Base-by-base conservation (phyloP, 1,140 invertebrate genomes). In the Eulimnadia texana region DNA sequence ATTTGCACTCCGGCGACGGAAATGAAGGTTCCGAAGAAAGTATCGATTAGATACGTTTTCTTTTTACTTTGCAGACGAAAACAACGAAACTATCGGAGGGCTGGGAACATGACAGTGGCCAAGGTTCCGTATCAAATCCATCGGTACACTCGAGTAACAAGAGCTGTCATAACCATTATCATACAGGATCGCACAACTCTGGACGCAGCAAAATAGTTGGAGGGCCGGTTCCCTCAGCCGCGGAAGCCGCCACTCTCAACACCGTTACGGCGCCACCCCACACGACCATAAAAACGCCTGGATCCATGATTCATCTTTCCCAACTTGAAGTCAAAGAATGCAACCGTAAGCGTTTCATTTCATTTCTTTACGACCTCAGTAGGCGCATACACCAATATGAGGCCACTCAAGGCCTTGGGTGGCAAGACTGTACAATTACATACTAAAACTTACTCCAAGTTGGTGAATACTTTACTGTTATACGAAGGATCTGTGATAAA, bases 41-140 rank as follows among this genome's bases (percentile, higher is more conserved):
- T n/a, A n/a, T n/a, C n/a, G n/a, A n/a, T n/a, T n/a, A n/a, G n/a
- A n/a, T n/a, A n/a, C n/a, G n/a, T 61, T 20, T 13, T 25, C 22
- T 61, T 16, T 33, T 54, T 6, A 19, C 19, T 16, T 52, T 19
- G 2, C 60, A 61, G 60, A 61, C 53, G 51, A 61, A 61, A 11
- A 61, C 24, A 19, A 22, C 33, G 2, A 50, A 51, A 20, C 19
- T 54, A 22, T 28, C 60, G 22, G 60, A 63, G 11, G 47, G 52
- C n/a, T 63, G 62, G 62, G 62, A 63, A 24, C 50, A 47, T 24
- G 62, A 63, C 57, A 63, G 62, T 16, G 62, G 62, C 22, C 62
- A 63, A 29, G 62, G 62, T 20, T 63, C 62, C 19, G 62, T 54
- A 22, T 59, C 60, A 64, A 61, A 56, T 64, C 23, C 49, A 20